Evolutionary conservation across 1,140 invertebrate species (phyloP), one percentile per base, ranked within the genome.

Genomic region (Microplitis demolitor): DNA sequence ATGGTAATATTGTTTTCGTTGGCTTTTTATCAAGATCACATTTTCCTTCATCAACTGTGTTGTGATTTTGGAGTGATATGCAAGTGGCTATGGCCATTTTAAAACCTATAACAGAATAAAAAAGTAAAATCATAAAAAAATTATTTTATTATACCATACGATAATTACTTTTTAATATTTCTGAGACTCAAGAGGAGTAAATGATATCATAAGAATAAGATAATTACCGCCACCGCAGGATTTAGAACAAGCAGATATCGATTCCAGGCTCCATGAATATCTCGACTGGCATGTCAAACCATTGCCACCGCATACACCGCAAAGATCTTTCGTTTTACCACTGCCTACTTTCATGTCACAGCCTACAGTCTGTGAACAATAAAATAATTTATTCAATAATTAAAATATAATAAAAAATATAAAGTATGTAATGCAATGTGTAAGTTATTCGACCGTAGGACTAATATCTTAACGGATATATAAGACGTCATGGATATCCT

Each of bases 171-270:
- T 6, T 3, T 45, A 45, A 45, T 9, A 8, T 45, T 3, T 45
- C 5, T 9, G 39, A 45, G 11, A 45, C 4, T 6, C 11, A 73
- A 60, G 39, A 45, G 11, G 11, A 45, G 39, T 45, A 73, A 60
- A 69, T 14, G 58, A 60, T 35, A 35, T 33, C 54, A 56, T 39
- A 63, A 62, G 61, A 66, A 51, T 74, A 62, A 66, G 37, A 16
- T 34, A 83, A 89, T 90, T 89, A 97, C 96, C 97, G 89, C 96
- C 96, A 73, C 96, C 96, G 88, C 97, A 98, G 58, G 94, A 93
- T 69, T 92, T 92, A 13, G 95, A 96, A 84, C 97, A 98, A 50
- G 93, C 88, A 3, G 93, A 94, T 74, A 92, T 92, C 66, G 93
- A 91, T 58, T 93, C 91, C 61, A 94, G 89, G 69, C 92, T 90